These are phyloP conservation scores for Phaethornis superciliosus DNA, from an alignment of 2,113 vertebrate genomes.

Conservation along the genomic window DNA sequence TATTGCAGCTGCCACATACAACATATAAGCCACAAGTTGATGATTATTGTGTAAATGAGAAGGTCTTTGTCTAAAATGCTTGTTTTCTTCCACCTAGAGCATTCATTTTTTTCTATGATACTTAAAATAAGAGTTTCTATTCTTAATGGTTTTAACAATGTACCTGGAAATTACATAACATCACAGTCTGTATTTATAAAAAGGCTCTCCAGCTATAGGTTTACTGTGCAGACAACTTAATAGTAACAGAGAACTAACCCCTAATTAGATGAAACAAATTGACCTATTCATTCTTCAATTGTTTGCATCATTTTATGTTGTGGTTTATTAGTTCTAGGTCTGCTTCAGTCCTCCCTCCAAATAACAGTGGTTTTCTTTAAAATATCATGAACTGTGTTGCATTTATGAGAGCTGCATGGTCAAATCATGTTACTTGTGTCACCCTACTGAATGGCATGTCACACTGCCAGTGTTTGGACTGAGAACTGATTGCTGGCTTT, in stretches of 20 bases:
- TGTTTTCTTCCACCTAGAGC: not conserved
- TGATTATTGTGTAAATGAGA: conserved; percentile 18
- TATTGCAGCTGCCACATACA: conserved; percentile 51
- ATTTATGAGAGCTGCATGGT: not conserved
- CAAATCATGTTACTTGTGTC: not conserved
- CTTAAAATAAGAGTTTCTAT: not conserved
- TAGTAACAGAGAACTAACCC: not conserved
- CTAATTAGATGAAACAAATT: not conserved
- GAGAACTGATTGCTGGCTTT: not conserved
- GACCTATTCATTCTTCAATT: not conserved
- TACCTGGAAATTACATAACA: not conserved
- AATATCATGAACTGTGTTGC: not conserved
- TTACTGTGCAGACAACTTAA: not conserved
- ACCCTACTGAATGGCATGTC: not conserved
- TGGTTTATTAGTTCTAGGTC: not conserved
- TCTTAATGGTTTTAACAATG: not conserved
- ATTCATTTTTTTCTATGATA: not conserved
- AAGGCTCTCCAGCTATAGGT: not conserved
- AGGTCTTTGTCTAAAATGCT: not conserved
- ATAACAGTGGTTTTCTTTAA: not conserved
- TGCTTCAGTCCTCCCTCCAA: not conserved
- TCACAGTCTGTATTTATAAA: not conserved
- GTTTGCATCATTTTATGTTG: not conserved
- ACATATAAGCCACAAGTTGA: conserved; percentile 32
- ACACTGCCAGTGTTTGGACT: not conserved